Evolutionary conservation across 37 sponge, comb jelly and placozoan species (phyloP).

Genomic region (Crambe crambe): DNA sequence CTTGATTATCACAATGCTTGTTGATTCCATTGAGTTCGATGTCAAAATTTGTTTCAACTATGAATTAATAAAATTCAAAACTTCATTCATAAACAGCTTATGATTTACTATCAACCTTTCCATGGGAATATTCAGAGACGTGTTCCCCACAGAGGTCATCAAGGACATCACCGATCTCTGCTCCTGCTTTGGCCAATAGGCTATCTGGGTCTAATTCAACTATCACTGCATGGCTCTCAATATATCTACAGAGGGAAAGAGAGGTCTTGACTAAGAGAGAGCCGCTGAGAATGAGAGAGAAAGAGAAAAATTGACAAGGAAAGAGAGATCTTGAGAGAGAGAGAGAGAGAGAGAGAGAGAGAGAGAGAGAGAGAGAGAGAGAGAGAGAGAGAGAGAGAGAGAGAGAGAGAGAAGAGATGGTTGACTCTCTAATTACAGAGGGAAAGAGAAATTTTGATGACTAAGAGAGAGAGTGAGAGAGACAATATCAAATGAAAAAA

Average conservation of each 20-base stretch:
- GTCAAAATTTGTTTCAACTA: slow-evolving; percentile 41
- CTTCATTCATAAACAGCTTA: too few species aligned
- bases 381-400: background rate
- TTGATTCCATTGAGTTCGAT: slow-evolving; percentile 15
- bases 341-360: slow-evolving; percentile 17
- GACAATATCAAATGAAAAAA: too few species aligned
- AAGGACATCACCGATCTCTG: slow-evolving; percentile 50
- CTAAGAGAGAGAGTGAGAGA: slow-evolving; percentile 14
- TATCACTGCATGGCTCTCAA: slow-evolving; percentile 37
- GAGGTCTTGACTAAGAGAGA: background rate
- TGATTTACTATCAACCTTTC: slow-evolving; percentile 18
- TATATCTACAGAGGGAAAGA: slow-evolving; percentile 40
- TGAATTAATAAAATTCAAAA: too few species aligned
- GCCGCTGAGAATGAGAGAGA: background rate
- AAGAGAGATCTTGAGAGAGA: slow-evolving; percentile 6
- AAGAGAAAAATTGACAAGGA: too few species aligned
- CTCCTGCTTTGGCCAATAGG: slow-evolving; percentile 53
- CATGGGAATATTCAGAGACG: slow-evolving; percentile 14
- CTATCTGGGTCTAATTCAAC: slow-evolving; percentile 56
- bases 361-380: background rate
- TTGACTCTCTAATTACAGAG: background rate
- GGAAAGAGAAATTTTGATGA: background rate
- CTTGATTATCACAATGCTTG: slow-evolving; percentile 49
- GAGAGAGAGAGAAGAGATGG: background rate
- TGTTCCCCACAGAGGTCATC: slow-evolving; percentile 64